Conservation (phyloP, 2,113 vertebrate genomes). For the Orientallactaga bullata region DNA sequence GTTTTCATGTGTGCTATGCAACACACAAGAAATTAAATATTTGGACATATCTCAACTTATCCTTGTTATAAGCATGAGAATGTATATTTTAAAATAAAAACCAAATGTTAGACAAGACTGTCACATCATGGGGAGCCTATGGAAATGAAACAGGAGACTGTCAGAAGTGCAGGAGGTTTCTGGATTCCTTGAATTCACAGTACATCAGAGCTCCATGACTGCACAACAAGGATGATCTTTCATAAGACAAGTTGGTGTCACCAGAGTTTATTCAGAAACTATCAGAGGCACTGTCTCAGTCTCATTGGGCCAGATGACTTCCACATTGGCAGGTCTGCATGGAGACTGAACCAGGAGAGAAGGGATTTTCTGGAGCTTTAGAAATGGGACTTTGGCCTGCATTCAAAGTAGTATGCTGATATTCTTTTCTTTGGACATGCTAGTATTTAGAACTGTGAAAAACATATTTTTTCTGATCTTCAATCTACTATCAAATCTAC, state of each 20-base stretch:
- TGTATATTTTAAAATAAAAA: neutral
- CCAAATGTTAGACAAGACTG: neutral
- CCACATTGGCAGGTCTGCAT: neutral
- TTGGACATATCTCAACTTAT: neutral
- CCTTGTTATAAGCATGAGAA: neutral
- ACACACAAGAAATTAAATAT: neutral
- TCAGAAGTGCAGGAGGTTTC: neutral
- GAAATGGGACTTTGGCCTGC: accelerated
- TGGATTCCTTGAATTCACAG: neutral
- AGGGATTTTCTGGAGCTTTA: too few relatives aligned
- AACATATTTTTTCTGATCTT: neutral
- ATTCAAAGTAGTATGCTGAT: neutral
- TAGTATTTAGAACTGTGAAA: neutral
- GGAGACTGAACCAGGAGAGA: neutral
- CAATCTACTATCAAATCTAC: too few relatives aligned
- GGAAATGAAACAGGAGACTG: neutral
- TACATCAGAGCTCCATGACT: neutral
- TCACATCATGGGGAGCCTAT: neutral
- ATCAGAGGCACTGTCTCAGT: neutral
- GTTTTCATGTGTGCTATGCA: too few relatives aligned
- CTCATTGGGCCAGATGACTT: neutral
- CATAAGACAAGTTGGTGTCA: neutral
- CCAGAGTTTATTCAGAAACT: neutral
- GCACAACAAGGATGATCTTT: neutral
- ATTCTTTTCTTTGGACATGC: neutral